These are phyloP conservation scores for Cariama cristata DNA, from an alignment of 2,113 vertebrate genomes.

Conservation along the genomic window DNA sequence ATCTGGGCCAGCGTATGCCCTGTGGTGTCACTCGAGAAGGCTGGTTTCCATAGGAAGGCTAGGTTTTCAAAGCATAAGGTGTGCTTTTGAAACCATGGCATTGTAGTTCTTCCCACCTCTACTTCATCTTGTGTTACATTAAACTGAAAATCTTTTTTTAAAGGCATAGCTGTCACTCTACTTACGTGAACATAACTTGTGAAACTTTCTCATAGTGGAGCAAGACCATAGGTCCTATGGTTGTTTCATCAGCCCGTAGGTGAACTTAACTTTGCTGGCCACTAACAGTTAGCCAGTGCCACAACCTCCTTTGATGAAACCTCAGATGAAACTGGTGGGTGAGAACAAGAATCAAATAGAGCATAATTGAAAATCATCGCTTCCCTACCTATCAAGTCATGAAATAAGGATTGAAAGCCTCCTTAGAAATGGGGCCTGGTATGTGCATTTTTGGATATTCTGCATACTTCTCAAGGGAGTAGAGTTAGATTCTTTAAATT, in stretches of 20 bases:
- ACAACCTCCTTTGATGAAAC: neutral
- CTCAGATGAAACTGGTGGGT: neutral
- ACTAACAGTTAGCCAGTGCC: neutral
- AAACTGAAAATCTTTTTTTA: neutral
- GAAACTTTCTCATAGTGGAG: neutral
- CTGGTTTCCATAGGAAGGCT: neutral
- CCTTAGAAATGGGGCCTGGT: neutral
- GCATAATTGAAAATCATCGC: fast-evolving
- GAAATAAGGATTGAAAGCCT: neutral
- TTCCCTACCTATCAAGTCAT: neutral
- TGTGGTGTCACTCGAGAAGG: neutral
- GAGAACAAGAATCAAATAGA: neutral
- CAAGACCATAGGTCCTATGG: fast-evolving
- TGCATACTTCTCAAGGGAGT: neutral
- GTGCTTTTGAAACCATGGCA: neutral
- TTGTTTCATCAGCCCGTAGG: neutral
- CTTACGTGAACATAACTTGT: neutral
- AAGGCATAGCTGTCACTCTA: neutral
- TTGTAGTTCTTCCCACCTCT: neutral
- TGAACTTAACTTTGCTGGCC: neutral
- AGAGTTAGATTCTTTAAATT: neutral
- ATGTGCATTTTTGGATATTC: neutral
- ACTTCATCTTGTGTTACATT: neutral
- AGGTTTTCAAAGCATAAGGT: neutral
- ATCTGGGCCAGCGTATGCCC: neutral